Base-by-base conservation (phyloP, 1,140 invertebrate genomes). In the Aethina tumida region DNA sequence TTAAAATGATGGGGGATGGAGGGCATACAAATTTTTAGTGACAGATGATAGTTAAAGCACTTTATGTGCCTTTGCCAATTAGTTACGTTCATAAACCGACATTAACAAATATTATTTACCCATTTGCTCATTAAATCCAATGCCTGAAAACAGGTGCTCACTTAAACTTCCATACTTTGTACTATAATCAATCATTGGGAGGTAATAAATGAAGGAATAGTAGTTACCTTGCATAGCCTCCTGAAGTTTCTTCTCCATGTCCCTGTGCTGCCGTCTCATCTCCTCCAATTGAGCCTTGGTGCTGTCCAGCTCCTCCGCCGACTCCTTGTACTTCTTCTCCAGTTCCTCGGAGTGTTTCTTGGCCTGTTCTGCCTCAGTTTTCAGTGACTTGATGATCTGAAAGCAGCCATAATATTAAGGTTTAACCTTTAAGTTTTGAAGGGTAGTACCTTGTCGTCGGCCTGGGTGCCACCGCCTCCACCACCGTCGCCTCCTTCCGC, bases 251-350 rank as follows among this genome's bases (percentile, higher is more conserved):
- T 74, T 82, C 56, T 88, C 84, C 41, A 89, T 60, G 50, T 79
- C 67, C 28, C 75, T 67, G 47, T 85, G 85, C 58, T 75, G 76
- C 52, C 77, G 72, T 55, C 78, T 84, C 38, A 79, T 68, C 63
- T 86, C 84, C 58, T 89, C 86, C 24, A 88, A 63, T 55, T 86
- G 81, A 12, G 71, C 73, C 58, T 80, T 75, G 0, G 77, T 74
- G 20, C 77, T 74, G 41, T 88, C 82, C 39, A 87, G 70, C 60
- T 85, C 74, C 50, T 85, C 79, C 2, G 77, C 75, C 3, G 75
- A 74, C 45, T 73, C 69, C 21, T 79, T 73, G 56, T 79, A 88
- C 52, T 85, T 83, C 49, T 78, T 77, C 52, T 89, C 82, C 43
- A 86, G 70, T 53, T 83, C 77, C 54, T 88, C 84, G 0, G 81